Evolutionary conservation across 2,888 invertebrate genomes (phyloP).

Genomic region (Eueremaeus valkanovi): DNA sequence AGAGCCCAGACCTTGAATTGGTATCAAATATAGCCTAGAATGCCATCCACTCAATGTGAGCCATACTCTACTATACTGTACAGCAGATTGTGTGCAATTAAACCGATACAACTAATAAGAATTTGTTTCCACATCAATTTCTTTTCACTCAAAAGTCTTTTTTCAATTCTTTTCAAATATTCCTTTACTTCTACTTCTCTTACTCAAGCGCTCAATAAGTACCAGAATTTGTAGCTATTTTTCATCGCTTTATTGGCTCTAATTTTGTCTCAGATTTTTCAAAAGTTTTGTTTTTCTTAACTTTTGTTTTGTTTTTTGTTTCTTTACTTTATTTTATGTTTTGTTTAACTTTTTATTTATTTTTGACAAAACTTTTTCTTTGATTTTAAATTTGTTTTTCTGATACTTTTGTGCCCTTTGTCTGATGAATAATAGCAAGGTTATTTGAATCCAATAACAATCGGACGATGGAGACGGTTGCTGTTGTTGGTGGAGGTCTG

Average conservation of each 20-base stretch:
- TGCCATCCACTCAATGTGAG: constrained; percentile 29
- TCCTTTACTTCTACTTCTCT: too few relatives aligned
- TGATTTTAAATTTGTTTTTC: neutral
- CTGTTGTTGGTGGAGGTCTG: constrained; percentile 49
- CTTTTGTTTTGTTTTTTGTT: neutral
- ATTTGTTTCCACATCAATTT: neutral
- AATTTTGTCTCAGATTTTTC: neutral
- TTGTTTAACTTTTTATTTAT: too few relatives aligned
- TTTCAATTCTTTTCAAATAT: too few relatives aligned
- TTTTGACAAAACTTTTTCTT: too few relatives aligned
- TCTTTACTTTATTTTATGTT: too few relatives aligned
- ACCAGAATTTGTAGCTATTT: too few relatives aligned
- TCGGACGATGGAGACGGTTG: constrained; percentile 40
- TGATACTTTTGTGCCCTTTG: neutral
- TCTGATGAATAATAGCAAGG: neutral
- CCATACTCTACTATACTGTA: too few relatives aligned
- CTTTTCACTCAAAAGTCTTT: neutral
- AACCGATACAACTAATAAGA: neutral
- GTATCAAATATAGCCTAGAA: constrained; percentile 24
- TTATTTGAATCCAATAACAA: neutral
- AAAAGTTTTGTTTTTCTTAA: neutral
- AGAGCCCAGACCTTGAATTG: constrained; percentile 30
- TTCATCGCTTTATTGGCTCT: too few relatives aligned
- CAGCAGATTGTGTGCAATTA: too few relatives aligned
- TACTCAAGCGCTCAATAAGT: too few relatives aligned